Percentiles rank a stretch among this genome's conserved stretches.
Evolutionary conservation across 2,888 invertebrate species (phyloP).

Genomic region (Drosophila meridionalis): DNA sequence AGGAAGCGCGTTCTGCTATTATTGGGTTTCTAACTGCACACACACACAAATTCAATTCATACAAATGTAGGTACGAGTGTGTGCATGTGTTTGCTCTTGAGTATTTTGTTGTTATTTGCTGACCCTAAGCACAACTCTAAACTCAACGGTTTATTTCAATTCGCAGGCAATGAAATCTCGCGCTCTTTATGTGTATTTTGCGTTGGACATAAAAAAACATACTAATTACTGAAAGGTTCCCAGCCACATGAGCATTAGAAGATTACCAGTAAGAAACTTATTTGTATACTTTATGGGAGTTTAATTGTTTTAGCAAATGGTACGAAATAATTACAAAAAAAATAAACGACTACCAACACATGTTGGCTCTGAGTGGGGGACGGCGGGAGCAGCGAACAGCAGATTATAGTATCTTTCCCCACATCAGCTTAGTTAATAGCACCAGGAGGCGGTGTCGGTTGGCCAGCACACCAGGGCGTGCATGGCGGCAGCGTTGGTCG

Average conservation of each 20-base stretch:
- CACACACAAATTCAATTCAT: not conserved
- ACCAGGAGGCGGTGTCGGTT: conserved; percentile 58
- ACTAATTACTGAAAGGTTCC: conserved; percentile 48
- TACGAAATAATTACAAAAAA: conserved; percentile 52
- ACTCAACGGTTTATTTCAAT: conserved; percentile 35
- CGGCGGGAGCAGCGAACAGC: not conserved
- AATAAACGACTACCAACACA: conserved; percentile 24
- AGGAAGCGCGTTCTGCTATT: not conserved
- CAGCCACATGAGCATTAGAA: conserved; percentile 9
- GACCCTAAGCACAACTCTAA: conserved; percentile 25
- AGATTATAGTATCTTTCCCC: conserved; percentile 13
- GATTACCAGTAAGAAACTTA: conserved; percentile 40
- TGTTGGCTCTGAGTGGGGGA: not conserved
- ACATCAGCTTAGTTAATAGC: conserved; percentile 41
- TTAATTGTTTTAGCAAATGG: conserved; percentile 64
- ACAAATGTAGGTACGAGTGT: not conserved
- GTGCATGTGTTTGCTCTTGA: not conserved
- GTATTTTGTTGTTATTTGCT: conserved; percentile 11
- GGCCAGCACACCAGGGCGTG: conserved; percentile 64
- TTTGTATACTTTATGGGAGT: conserved; percentile 62
- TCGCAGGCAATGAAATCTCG: conserved; percentile 39
- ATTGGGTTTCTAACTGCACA: not conserved
- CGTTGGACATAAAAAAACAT: conserved; percentile 25
- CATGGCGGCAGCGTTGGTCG: conserved; percentile 37
- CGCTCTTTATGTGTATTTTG: conserved; percentile 8